A percentile compares a stretch with the other conserved stretches of the same genome.
These are phyloP conservation scores for Microtus ochrogaster DNA, from an alignment of 2,113 vertebrate species.

Conservation along the genomic window DNA sequence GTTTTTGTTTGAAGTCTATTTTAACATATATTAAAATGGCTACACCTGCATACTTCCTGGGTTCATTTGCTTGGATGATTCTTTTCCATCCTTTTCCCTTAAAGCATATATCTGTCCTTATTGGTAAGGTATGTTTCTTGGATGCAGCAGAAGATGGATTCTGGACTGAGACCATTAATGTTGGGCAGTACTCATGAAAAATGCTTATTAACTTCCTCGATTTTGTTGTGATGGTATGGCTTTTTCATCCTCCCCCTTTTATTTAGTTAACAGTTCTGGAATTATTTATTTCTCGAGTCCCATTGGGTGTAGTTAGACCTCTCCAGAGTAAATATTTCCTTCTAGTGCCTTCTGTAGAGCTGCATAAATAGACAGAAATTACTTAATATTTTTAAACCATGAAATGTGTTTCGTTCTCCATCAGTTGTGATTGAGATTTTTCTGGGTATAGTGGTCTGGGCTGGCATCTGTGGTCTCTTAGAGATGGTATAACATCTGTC, in stretches of 20 bases:
- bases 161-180: neutral
- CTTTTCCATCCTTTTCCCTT: neutral
- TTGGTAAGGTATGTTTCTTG: neutral
- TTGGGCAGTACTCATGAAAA: neutral
- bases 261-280: neutral
- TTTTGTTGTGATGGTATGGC: neutral
- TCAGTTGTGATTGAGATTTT: neutral
- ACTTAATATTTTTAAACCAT: neutral
- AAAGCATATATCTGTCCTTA: neutral
- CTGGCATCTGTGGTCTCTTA: neutral
- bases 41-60: neutral
- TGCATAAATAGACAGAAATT: neutral
- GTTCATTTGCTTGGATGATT: neutral
- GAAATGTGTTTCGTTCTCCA: neutral
- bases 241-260: neutral
- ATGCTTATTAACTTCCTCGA: neutral
- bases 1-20: neutral
- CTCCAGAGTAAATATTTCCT: neutral
- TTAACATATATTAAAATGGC: neutral
- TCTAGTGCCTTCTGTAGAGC: neutral
- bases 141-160: neutral
- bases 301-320: neutral
- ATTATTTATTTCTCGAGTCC: neutral
- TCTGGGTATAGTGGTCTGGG: neutral
- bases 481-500: neutral